Percentiles rank a stretch among this genome's conserved stretches.
These are phyloP conservation scores for Dione vanillae DNA, from an alignment of 2,888 invertebrate species.

Conservation along the genomic window DNA sequence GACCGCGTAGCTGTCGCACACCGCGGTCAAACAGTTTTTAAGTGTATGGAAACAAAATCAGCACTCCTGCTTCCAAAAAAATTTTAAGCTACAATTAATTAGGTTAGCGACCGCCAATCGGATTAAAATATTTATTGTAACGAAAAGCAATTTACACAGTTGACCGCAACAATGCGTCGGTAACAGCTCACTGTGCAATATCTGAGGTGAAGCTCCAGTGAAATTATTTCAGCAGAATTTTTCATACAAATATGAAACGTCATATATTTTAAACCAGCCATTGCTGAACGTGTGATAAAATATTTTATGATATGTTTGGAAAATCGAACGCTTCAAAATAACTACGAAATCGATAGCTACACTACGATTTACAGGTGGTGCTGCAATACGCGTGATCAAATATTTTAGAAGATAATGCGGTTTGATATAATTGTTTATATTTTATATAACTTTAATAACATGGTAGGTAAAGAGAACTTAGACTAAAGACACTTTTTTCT, in stretches of 20 bases:
- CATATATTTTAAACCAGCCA: conserved; percentile 19
- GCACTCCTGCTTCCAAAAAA: conserved; percentile 53
- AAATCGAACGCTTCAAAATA: not conserved
- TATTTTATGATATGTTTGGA: conserved; percentile 11
- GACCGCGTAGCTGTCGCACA: not conserved
- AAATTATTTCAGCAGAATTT: not conserved
- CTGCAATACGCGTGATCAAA: not conserved
- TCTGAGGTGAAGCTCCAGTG: conserved; percentile 51
- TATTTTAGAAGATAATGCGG: not conserved
- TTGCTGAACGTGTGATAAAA: conserved; percentile 19
- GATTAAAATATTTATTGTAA: conserved; percentile 82
- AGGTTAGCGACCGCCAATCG: conserved; percentile 79
- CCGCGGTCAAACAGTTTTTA: conserved; percentile 17
- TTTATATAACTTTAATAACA: not conserved
- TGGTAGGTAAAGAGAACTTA: too few species aligned
- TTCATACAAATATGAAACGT: conserved; percentile 16
- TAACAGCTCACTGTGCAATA: conserved; percentile 68
- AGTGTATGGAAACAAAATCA: conserved; percentile 34
- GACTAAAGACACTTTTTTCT: too few species aligned
- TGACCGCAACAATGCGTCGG: conserved; percentile 77
- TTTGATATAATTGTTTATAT: not conserved
- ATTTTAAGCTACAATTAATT: conserved; percentile 76
- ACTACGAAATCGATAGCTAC: not conserved
- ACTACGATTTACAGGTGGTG: too few species aligned
- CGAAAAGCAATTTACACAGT: conserved; percentile 81